These are phyloP conservation scores for Globodera ellingtonae DNA, from an alignment of 1,140 invertebrate species.

Conservation along the genomic window DNA sequence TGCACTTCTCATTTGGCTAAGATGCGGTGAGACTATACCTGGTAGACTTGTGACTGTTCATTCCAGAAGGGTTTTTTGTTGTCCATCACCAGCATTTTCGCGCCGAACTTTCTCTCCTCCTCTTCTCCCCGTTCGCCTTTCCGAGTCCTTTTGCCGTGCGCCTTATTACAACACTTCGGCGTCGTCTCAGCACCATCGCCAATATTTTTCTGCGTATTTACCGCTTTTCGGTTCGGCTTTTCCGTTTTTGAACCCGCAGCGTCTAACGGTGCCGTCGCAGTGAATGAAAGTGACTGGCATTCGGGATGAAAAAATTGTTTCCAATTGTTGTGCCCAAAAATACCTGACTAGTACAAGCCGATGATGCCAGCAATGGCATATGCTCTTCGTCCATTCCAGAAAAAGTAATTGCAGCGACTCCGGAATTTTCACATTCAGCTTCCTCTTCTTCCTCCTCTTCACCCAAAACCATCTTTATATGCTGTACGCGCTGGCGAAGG, in stretches of 20 bases:
- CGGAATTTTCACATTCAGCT: neutral
- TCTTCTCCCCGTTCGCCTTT: neutral
- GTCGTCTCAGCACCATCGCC: neutral
- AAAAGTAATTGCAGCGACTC: neutral
- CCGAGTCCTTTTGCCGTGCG: neutral
- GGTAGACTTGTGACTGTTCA: conserved; percentile 97
- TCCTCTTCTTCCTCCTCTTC: conserved; percentile 39
- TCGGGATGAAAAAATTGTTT: neutral
- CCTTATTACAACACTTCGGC: conserved; percentile 4
- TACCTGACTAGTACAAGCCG: neutral
- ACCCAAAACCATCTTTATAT: conserved; percentile 55
- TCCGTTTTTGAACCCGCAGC: neutral
- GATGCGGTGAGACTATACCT: conserved; percentile 32
- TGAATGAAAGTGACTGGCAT: neutral
- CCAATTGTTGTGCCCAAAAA: neutral
- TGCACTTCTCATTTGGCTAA: neutral
- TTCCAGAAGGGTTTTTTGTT: conserved; percentile 99
- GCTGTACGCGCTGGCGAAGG: conserved; percentile 50
- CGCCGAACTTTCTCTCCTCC: neutral
- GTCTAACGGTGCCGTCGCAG: neutral
- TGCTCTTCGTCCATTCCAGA: neutral
- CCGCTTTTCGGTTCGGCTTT: neutral
- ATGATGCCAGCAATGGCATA: neutral
- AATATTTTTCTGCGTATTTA: neutral
- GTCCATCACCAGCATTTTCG: conserved; percentile 76